Evolutionary conservation across 2,113 vertebrate species (phyloP).

Genomic region (Dissostichus mawsoni): DNA sequence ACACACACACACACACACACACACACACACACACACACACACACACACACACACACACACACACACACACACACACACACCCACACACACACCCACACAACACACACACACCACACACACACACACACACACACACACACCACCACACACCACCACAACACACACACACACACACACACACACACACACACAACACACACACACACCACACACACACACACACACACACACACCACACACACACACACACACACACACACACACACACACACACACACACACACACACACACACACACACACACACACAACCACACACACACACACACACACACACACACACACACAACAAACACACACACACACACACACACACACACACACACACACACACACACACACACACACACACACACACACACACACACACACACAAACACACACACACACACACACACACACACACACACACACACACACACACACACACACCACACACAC

Average conservation of each 20-base stretch:
- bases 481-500: conserved; percentile 24
- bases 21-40: conserved; percentile 21
- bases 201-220: conserved; percentile 24
- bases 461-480: conserved; percentile 17
- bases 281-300: conserved; percentile 27
- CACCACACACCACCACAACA: too few relatives aligned
- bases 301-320: conserved; percentile 21
- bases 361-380: conserved; percentile 21
- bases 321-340: conserved; percentile 18
- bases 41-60: conserved; percentile 21
- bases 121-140: conserved; percentile 21
- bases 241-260: conserved; percentile 15
- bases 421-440: conserved; percentile 21
- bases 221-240: conserved; percentile 22
- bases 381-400: conserved; percentile 25
- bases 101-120: too few relatives aligned
- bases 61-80: conserved; percentile 26
- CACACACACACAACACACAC: conserved; percentile 20
- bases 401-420: conserved; percentile 22
- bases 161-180: conserved; percentile 27
- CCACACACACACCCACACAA: conserved; percentile 12
- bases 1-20: conserved; percentile 26
- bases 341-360: conserved; percentile 31
- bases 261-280: conserved; percentile 26
- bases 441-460: conserved; percentile 30